A percentile compares a stretch with the other conserved stretches of the same genome.
Conservation (phyloP, 2,113 vertebrate genomes). For the Prietella phreatophila region DNA sequence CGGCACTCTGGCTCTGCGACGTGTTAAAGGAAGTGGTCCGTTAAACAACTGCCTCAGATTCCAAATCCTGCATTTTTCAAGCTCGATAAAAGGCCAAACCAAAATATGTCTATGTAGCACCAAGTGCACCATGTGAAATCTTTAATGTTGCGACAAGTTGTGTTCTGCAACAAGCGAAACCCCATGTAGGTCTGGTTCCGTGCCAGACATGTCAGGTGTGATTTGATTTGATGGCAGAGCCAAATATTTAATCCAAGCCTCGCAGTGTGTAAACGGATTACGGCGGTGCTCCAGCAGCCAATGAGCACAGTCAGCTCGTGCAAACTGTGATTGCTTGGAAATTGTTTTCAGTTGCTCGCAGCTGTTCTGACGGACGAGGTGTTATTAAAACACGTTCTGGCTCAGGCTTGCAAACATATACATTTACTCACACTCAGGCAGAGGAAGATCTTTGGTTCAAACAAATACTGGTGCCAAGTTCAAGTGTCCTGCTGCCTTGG, state of each 20-base stretch:
- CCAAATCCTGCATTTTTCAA: slow-evolving; percentile 62
- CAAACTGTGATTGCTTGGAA: slow-evolving; percentile 58
- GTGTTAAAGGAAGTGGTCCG: slow-evolving; percentile 72
- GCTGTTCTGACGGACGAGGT: slow-evolving; percentile 69
- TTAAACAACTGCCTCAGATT: slow-evolving; percentile 70
- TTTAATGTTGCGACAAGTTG: not conserved
- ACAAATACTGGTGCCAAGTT: slow-evolving; percentile 61
- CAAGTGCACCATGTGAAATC: slow-evolving; percentile 4
- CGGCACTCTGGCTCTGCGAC: slow-evolving; percentile 70
- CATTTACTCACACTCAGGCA: slow-evolving; percentile 61
- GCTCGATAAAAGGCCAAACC: slow-evolving; percentile 54
- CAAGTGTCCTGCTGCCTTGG: slow-evolving; percentile 58
- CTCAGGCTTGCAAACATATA: slow-evolving; percentile 64
- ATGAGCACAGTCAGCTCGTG: slow-evolving; percentile 64
- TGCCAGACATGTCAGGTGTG: slow-evolving; percentile 49
- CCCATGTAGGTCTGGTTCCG: not conserved
- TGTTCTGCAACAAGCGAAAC: not conserved
- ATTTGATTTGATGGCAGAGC: slow-evolving; percentile 44
- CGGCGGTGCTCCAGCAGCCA: slow-evolving; percentile 26
- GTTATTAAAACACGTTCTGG: slow-evolving; percentile 69
- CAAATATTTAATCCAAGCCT: slow-evolving; percentile 32
- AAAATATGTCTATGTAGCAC: slow-evolving; percentile 56
- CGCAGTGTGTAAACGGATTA: slow-evolving; percentile 35
- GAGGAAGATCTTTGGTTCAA: slow-evolving; percentile 51
- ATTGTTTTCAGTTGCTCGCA: slow-evolving; percentile 71